Evolutionary conservation across 2,888 invertebrate genomes (phyloP), one percentile per base, ranked within the genome.

Genomic region (Lottia scabra): DNA sequence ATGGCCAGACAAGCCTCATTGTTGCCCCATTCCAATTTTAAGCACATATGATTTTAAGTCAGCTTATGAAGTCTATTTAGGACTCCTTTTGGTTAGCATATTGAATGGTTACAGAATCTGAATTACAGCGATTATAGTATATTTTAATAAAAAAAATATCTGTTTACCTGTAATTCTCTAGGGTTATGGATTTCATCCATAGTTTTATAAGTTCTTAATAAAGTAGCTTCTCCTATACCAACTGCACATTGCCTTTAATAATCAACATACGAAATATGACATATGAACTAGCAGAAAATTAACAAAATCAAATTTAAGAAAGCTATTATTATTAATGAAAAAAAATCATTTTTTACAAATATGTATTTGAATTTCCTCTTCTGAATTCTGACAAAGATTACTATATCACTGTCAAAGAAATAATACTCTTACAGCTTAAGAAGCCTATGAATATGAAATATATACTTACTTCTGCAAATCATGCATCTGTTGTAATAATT

Each of bases 221-320:
- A 19, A 23, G 69, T 63, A 8, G 38, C 19, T 26, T 63, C 44
- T n/a, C 69, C 69, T 43, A 69, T 38, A 38, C 69, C 69, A 15
- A 45, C 44, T n/a, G 69, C 69, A 69, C 69, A 69, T 27, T 69
- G 63, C n/a, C 69, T 69, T 45, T 10, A 38, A n/a, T 56, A 23
- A 56, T 5, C 16, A 48, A n/a, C 5, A 12, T 16, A 48, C 5
- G 0, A 48, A 48, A 15, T 13, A 48, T 48, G n/a, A n/a, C n/a
- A n/a, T n/a, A n/a, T 46, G 13, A 46, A 46, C 13, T 46, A 46
- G 5, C 15, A 46, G 5, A 46, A 46, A 5, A 46, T 16, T 15
- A 16, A 46, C 46, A 46, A 16, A 46, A 10, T 16, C 13, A 16
- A 46, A 16, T 12, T 16, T 46, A 46, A 46, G 12, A 46, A 46